Conservation (phyloP, 2,113 vertebrate genomes). For the Calypte anna region DNA sequence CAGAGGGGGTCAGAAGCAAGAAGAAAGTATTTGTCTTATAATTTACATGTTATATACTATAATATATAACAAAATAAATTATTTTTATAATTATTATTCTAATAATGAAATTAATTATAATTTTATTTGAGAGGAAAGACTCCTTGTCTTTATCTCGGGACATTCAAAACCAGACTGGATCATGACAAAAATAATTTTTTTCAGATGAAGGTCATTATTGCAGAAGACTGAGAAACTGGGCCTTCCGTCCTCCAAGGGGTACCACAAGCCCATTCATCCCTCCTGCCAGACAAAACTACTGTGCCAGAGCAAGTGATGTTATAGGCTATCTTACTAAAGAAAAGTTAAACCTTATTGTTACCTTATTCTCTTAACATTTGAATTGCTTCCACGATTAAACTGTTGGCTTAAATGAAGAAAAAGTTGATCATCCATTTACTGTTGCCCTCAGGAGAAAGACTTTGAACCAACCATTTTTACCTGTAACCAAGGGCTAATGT, state of each 20-base stretch:
- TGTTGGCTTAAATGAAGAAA: neutral
- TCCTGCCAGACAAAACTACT: neutral
- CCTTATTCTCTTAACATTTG: neutral
- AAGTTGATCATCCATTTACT: neutral
- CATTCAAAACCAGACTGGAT: neutral
- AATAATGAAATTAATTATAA: neutral
- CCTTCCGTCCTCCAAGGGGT: neutral
- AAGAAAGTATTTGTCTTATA: neutral
- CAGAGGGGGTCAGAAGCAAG: neutral
- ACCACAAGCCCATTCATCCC: neutral
- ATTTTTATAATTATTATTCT: no score
- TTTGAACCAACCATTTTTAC: slow-evolving; percentile 8
- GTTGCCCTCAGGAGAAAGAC: neutral
- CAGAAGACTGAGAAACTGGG: neutral
- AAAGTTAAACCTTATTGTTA: neutral
- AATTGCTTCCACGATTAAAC: neutral
- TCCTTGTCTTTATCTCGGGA: neutral
- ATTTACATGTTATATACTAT: no score
- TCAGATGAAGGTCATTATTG: neutral
- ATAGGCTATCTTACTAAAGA: neutral
- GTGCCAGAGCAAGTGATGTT: neutral
- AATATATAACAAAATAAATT: no score
- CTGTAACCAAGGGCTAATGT: neutral
- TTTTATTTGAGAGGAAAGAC: neutral
- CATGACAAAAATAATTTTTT: neutral